Conservation (phyloP, 2,888 invertebrate species). For the Drosophila emarginata region DNA sequence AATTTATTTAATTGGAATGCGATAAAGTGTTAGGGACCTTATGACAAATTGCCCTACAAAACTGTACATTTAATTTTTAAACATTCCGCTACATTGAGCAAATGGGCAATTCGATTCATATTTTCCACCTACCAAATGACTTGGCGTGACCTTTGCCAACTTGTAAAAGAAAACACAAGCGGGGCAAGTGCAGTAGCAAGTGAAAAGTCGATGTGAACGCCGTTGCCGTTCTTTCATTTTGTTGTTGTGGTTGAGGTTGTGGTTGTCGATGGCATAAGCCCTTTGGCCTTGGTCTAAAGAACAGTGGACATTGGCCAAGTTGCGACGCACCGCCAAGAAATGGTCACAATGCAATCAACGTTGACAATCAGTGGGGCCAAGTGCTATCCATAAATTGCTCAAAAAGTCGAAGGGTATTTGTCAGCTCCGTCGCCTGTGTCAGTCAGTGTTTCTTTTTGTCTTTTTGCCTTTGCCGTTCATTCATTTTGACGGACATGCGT, state of each 20-base stretch:
- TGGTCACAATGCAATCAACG: slow-evolving; percentile 63
- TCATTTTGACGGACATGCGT: slow-evolving; percentile 72
- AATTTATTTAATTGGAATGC: neutral
- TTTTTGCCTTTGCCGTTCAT: slow-evolving; percentile 39
- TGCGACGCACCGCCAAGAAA: slow-evolving; percentile 29
- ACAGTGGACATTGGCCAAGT: slow-evolving; percentile 31
- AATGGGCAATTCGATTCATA: slow-evolving; percentile 38
- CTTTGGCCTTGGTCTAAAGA: slow-evolving; percentile 61
- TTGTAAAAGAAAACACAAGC: slow-evolving; percentile 48
- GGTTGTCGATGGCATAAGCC: slow-evolving; percentile 52
- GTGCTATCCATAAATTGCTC: slow-evolving; percentile 71
- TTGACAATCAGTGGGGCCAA: slow-evolving; percentile 64
- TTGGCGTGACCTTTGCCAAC: slow-evolving; percentile 63
- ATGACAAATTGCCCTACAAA: neutral
- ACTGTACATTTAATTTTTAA: neutral
- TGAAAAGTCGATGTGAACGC: neutral
- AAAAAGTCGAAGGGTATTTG: slow-evolving; percentile 76
- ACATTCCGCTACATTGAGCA: slow-evolving; percentile 41
- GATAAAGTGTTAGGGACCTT: neutral
- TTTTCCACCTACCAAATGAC: slow-evolving; percentile 20
- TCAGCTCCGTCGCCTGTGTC: slow-evolving; percentile 65
- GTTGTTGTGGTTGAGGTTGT: neutral
- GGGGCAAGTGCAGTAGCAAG: slow-evolving; percentile 1
- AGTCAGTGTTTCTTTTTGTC: slow-evolving; percentile 26
- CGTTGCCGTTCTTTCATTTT: too few species aligned